Evolutionary conservation across 2,888 invertebrate species (phyloP).

Genomic region (Cremastinae sp.): DNA sequence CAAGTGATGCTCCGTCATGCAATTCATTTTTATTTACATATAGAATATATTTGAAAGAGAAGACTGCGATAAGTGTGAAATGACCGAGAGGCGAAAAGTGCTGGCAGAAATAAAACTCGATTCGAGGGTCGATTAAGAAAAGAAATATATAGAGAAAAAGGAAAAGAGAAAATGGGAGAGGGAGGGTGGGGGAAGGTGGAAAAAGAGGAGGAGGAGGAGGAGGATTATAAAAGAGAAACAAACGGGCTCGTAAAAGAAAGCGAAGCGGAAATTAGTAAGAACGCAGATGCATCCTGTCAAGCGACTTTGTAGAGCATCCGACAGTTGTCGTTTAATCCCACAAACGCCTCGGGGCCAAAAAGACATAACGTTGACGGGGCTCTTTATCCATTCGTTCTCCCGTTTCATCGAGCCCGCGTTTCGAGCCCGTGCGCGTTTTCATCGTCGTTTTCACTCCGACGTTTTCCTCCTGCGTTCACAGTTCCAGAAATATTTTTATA

Average conservation of each 20-base stretch:
- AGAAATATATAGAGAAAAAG: conserved; percentile 10
- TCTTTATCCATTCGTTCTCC: conserved; percentile 50
- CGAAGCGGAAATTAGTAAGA: conserved; percentile 55
- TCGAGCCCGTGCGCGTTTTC: conserved; percentile 16
- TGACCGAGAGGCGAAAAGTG: too few relatives aligned
- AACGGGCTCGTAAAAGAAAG: conserved; percentile 50
- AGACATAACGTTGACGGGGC: conserved; percentile 55
- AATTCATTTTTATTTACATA: too few relatives aligned
- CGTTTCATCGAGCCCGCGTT: conserved; percentile 16
- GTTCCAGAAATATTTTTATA: too few relatives aligned
- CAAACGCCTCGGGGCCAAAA: conserved; percentile 64
- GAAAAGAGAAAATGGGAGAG: background rate
- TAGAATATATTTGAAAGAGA: too few relatives aligned
- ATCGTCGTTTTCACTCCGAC: conserved; percentile 1
- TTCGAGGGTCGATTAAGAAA: conserved; percentile 5
- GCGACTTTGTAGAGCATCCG: conserved; percentile 47
- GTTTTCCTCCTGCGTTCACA: background rate
- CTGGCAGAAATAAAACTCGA: too few relatives aligned
- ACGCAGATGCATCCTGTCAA: conserved; percentile 55
- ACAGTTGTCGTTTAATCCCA: conserved; percentile 69
- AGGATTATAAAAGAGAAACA: conserved; percentile 46
- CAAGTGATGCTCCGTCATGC: too few relatives aligned
- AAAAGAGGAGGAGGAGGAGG: conserved; percentile 38
- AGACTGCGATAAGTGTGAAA: too few relatives aligned
- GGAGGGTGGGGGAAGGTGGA: conserved; percentile 14